Base-by-base conservation (phyloP, 2,888 invertebrate species). In the Petrolisthes manimaculis region DNA sequence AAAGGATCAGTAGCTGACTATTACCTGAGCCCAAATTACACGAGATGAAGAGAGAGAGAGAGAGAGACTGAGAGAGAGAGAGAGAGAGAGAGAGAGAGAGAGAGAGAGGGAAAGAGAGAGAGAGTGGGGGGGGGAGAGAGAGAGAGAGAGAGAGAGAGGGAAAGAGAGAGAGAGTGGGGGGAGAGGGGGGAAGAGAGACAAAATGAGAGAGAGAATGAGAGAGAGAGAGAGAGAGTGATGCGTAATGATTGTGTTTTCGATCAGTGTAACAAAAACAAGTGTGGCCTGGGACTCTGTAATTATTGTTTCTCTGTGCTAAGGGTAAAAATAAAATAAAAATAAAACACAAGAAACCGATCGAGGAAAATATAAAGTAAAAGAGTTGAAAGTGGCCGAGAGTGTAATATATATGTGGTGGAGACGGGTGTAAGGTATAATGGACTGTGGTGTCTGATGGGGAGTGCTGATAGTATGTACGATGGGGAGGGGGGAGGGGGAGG, bases 51-150 rank as follows among this genome's bases (percentile, higher is more conserved):
- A 75, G 75, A 75, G 75, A 75, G 75, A 21, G 75, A 21, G 75
- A 75, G 21, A 75, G 75, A 75, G 75, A 75, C 8, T 8, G 75
- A 75, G 75, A 75, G 75, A 75, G 75, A 75, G 75, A 75, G 75
- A 75, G 75, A 75, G 75, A 75, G 75, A 75, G 75, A 75, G 75
- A 54, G 53, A 80, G 61, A 61, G 61, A 61, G 61, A 61, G 61
- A 61, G 61, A 61, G 61, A 61, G 61, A 61, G 14, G 61, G 8
- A 61, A 61, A 14, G 61, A 61, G 14, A 9, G 14, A n/a, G 61
- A 61, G 61, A 14, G 14, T 14, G 61, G 61, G 61, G 14, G 14
- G 61, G 61, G 61, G 61, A 61, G 61, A 61, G 61, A 61, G 61
- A 61, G 61, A 61, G 61, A 6, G 61, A 61, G 14, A 14, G 61